phyloP scores from a whole-genome alignment of 2,888 invertebrate species.

The Acrobeloides nanus region DNA sequence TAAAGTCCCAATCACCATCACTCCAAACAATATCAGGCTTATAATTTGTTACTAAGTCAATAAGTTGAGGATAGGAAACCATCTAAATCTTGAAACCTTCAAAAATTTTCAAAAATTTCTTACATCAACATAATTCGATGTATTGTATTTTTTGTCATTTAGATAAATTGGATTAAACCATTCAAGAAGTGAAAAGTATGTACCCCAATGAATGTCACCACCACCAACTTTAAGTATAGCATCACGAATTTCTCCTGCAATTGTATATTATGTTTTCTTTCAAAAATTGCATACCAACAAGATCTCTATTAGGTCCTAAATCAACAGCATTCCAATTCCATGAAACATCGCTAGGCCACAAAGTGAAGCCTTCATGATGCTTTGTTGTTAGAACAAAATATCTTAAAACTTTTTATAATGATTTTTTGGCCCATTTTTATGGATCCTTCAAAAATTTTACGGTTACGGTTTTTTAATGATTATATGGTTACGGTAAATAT shows the following conservation, averaged over 20 bases:
- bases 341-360: slow-evolving; percentile 41
- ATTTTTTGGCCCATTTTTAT: too few species aligned
- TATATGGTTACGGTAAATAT: too few species aligned
- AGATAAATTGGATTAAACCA: slow-evolving; percentile 50
- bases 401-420: too few species aligned
- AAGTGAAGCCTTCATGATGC: slow-evolving; percentile 59
- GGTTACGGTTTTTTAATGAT: too few species aligned
- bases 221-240: neutral
- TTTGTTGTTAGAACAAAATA: slow-evolving; percentile 58
- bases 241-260: neutral
- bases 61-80: too few species aligned
- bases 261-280: slow-evolving; percentile 5
- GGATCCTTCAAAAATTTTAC: too few species aligned
- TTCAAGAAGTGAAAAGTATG: slow-evolving; percentile 50
- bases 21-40: slow-evolving; percentile 74
- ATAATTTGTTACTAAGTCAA: slow-evolving; percentile 56
- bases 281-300: slow-evolving; percentile 54
- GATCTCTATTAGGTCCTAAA: slow-evolving; percentile 57
- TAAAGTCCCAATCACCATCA: slow-evolving; percentile 84
- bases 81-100: too few species aligned
- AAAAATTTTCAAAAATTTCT: too few species aligned
- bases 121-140: slow-evolving; percentile 32
- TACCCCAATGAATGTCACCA: slow-evolving; percentile 40
- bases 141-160: slow-evolving; percentile 28
- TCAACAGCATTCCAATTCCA: slow-evolving; percentile 36